phyloP scores from a whole-genome alignment of 2,888 invertebrate species.

The Phaonia tiefii region DNA sequence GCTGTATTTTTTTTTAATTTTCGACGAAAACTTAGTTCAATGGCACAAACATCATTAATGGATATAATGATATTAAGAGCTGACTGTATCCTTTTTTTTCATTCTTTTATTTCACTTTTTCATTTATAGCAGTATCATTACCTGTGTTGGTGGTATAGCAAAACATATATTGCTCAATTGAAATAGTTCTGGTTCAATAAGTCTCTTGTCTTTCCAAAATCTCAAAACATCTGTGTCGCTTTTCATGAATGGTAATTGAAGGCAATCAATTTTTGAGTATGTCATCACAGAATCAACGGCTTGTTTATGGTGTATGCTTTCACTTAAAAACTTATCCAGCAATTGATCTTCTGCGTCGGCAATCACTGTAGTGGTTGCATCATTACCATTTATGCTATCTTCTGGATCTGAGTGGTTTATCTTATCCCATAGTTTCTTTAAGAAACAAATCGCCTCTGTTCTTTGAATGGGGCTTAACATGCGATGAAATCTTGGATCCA shows the following conservation, averaged over 20 bases:
- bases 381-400: neutral
- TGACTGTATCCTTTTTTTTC: too few species aligned
- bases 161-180: constrained; percentile 36
- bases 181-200: neutral
- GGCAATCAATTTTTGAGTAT: neutral
- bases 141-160: constrained; percentile 31
- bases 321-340: constrained; percentile 25
- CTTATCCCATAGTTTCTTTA: neutral
- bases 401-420: neutral
- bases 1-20: too few species aligned
- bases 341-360: constrained; percentile 16
- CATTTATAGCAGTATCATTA: too few species aligned
- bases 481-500: constrained; percentile 27
- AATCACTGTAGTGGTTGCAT: too few species aligned
- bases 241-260: neutral
- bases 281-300: neutral
- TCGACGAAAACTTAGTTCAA: too few species aligned
- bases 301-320: neutral
- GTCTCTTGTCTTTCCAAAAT: neutral
- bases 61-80: too few species aligned
- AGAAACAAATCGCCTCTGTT: neutral
- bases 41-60: too few species aligned
- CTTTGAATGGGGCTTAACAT: neutral
- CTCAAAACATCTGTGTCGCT: neutral
- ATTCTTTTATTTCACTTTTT: too few species aligned